These are phyloP conservation scores for Aphis gossypii DNA, from an alignment of 1,140 invertebrate species.

Conservation along the genomic window DNA sequence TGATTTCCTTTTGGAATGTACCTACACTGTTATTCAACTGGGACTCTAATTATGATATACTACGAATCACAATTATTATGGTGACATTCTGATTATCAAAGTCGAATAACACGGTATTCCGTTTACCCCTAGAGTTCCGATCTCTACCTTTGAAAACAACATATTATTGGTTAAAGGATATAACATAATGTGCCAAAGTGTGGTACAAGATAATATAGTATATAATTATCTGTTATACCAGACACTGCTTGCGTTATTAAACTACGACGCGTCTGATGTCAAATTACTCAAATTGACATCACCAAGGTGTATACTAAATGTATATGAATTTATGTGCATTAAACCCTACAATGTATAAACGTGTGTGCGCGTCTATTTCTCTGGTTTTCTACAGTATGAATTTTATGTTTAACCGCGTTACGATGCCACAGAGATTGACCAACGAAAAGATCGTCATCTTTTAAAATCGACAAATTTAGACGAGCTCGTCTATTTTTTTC, in stretches of 20 bases:
- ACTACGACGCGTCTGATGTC: background rate
- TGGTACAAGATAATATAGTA: background rate
- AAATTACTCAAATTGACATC: background rate
- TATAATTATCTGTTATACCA: background rate
- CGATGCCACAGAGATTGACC: background rate
- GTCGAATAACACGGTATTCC: background rate
- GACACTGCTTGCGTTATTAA: background rate
- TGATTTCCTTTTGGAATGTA: background rate
- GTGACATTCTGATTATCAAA: background rate
- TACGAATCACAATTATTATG: background rate
- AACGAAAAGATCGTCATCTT: background rate
- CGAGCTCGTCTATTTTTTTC: background rate
- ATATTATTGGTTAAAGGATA: background rate
- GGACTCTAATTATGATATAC: background rate
- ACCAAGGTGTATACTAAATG: background rate
- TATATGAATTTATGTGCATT: too few relatives aligned
- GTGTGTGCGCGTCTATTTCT: too few relatives aligned
- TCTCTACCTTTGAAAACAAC: background rate
- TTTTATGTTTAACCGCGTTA: background rate
- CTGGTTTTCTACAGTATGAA: background rate
- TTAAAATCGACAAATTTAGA: background rate
- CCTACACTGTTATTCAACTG: background rate
- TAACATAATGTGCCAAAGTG: too few relatives aligned
- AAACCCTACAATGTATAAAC: background rate
- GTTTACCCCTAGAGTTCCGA: background rate